Evolutionary conservation across 2,113 vertebrate genomes (phyloP), one percentile per base, ranked within the genome.

Genomic region (Opisthocomus hoazin): DNA sequence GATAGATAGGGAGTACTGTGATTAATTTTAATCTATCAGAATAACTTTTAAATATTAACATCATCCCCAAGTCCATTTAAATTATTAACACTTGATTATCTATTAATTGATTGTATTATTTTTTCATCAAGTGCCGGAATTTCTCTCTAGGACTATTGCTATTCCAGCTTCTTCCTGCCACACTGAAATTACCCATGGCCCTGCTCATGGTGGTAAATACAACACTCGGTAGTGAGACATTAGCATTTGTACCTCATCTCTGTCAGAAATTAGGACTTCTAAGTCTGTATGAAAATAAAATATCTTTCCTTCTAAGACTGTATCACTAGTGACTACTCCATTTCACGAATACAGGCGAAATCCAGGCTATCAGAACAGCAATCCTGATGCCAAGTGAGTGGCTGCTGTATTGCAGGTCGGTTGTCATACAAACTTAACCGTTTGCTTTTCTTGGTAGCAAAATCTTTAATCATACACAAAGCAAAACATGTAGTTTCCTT

Each of bases 1-100:
- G 66, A 54, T 12, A 60, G 56, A 51, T 12, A 76, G 53, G 34
- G 21, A 43, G 77, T 14, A 8, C 54, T 84, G 41, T 81, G 54
- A 89, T 93, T 92, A 51, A 89, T 77, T 77, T 70, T 50, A 39
- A 94, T 81, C 81, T 27, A 57, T 74, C 76, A 84, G 83, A 86
- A 84, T 16, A 61, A 80, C 16, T 7, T 15, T 96, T 90, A 81
- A 97, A 89, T 95, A 92, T 95, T 92, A 89, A 94, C 46, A 70
- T 65, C 66, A 30, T 63, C 9, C 9, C 36, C 27, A 6, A 45
- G 76, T 48, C 71, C 20, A 41, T 46, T 43, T 96, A 10, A 93
- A 92, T 96, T 94, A 94, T 93, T 90, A 95, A 92, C 77, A 82
- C 73, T 82, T 84, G 80, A 94, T 92, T 89, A 87, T 46, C 73